These are phyloP conservation scores for Dascyllus trimaculatus DNA, from an alignment of 2,113 vertebrate genomes.

Conservation along the genomic window DNA sequence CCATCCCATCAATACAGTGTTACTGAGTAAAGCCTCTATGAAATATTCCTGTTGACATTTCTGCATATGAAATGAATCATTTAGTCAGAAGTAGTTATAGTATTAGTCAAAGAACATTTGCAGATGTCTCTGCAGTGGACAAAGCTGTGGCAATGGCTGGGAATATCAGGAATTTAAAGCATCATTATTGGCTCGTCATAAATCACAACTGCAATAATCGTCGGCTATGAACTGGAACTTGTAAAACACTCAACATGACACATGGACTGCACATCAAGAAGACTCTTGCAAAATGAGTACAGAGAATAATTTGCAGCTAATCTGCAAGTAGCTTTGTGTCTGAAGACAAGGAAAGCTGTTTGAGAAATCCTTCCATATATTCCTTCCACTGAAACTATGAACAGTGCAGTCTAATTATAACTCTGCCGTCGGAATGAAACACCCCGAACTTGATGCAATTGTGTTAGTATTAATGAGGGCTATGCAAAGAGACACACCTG, in stretches of 20 bases:
- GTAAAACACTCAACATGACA: constrained; percentile 29
- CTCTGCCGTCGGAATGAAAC: constrained; percentile 10
- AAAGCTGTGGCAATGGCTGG: neutral
- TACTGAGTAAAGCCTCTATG: neutral
- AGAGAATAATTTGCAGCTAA: constrained; percentile 1
- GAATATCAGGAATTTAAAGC: constrained; percentile 24
- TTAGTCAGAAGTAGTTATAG: neutral
- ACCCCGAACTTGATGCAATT: constrained; percentile 22
- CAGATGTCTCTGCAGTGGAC: neutral
- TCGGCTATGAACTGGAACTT: constrained; percentile 18
- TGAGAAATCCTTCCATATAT: constrained; percentile 6
- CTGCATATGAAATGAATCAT: neutral
- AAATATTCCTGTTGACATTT: neutral
- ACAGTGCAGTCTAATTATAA: constrained; percentile 45
- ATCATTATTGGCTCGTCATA: constrained; percentile 30
- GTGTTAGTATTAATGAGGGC: constrained; percentile 34
- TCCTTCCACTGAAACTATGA: constrained; percentile 30
- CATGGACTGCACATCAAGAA: constrained; percentile 19
- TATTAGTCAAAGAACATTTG: constrained; percentile 6
- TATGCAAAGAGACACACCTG: constrained; percentile 80
- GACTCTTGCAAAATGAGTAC: neutral
- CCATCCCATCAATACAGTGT: neutral
- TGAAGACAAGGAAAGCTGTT: constrained; percentile 9
- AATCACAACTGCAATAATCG: constrained; percentile 40
- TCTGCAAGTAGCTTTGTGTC: constrained; percentile 1